Evolutionary conservation across 2,113 vertebrate genomes (phyloP), one percentile per base, ranked within the genome.

Genomic region (Pomatorhinus ruficollis): DNA sequence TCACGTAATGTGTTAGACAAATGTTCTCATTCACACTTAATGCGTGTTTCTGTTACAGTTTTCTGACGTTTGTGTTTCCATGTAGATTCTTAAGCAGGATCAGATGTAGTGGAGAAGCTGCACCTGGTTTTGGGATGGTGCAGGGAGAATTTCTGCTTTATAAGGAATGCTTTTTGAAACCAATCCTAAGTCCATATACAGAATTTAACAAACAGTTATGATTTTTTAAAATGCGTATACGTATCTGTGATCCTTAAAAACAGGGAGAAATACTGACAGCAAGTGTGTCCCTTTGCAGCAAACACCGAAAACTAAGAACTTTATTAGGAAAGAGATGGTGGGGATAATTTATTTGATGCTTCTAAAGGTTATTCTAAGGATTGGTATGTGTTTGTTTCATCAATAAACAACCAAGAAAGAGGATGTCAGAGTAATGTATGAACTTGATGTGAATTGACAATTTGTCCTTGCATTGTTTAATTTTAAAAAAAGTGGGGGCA

Each of bases 1-100:
- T 96, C 90, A 96, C 1, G 8, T 96, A 95, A 76, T 78, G 54
- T 72, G 89, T 89, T 79, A 89, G 88, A 77, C 77, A 85, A 81
- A 96, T 85, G 59, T 83, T 84, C 75, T 47, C 40, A 63, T 95
- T 97, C 87, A 90, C 76, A 30, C 94, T 69, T 96, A 87, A 90
- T 92, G 56, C 49, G 19, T 42, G 42, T 89, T 92, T 93, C 68
- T 78, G 60, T 75, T 91, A 56, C 83, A 52, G 45, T 72, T 80
- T 80, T 86, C 47, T 83, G 87, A 92, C 11, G 12, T 69, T 94
- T 94, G 87, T 82, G 50, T 95, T 93, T 90, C 85, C 79, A 66
- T 69, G 49, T 92, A 84, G 68, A 71, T 93, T 78, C 86, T 92
- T 81, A 79, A 92, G 60, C 37, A 45, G 53, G 35, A 64, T 82